Percentiles rank a stretch among this genome's conserved stretches.
Conservation (phyloP, 1,140 invertebrate species). For the Rhopalosiphum maidis region DNA sequence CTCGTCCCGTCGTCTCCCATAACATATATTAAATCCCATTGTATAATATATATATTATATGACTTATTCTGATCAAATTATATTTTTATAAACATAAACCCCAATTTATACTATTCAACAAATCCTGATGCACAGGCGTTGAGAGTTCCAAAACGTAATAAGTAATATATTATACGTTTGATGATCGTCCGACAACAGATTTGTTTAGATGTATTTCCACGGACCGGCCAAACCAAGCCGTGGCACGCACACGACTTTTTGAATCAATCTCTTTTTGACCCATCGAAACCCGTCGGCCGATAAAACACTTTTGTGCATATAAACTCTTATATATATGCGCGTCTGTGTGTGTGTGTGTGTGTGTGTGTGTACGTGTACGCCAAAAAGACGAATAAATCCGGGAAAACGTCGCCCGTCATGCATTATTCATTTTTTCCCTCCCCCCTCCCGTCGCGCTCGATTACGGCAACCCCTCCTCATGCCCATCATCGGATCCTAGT, state of each 20-base stretch:
- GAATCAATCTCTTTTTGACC: conserved; percentile 18
- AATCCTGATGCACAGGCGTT: too few relatives aligned
- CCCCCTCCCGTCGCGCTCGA: background rate
- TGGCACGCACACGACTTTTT: background rate
- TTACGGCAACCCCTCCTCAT: background rate
- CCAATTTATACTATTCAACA: background rate
- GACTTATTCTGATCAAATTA: background rate
- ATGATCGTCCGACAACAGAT: background rate
- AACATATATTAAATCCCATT: background rate
- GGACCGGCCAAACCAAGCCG: background rate
- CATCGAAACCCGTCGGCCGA: background rate
- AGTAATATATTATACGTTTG: background rate
- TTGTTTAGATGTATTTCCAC: background rate
- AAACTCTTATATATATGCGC: background rate
- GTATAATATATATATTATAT: too few relatives aligned
- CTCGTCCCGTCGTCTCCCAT: background rate
- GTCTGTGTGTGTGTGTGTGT: background rate
- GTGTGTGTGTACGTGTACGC: background rate
- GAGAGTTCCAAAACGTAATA: background rate
- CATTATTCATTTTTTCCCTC: conserved; percentile 39
- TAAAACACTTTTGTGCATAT: background rate
- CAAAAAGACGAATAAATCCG: conserved; percentile 46
- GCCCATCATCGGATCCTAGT: background rate
- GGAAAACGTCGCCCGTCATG: conserved; percentile 24
- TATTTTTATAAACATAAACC: too few relatives aligned